Percentiles rank a stretch among this genome's conserved stretches.
Conservation (phyloP, 2,113 vertebrate species). For the Antechinus stuartii region DNA sequence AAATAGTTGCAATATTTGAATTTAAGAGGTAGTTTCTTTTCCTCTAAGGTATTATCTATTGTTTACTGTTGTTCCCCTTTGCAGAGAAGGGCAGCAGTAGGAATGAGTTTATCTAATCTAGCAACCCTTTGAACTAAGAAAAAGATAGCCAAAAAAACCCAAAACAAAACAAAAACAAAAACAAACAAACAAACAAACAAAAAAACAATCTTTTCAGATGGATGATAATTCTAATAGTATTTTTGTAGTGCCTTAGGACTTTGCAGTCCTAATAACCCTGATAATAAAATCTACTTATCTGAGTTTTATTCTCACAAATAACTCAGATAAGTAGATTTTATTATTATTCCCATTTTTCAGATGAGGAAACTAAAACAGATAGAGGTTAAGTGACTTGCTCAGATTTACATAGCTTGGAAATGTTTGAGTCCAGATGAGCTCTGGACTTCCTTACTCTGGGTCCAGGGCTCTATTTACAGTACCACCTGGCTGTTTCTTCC, state of each 20-base stretch:
- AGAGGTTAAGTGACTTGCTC: not conserved
- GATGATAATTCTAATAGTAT: not conserved
- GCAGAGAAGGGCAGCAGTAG: not conserved
- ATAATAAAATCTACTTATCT: too few species aligned
- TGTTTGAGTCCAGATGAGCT: not conserved
- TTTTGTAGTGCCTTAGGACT: not conserved
- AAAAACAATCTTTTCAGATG: not conserved
- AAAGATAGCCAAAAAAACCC: not conserved
- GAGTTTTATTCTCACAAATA: not conserved
- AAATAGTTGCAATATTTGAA: constrained; percentile 45
- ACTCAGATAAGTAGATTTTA: not conserved
- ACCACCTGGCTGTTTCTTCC: not conserved
- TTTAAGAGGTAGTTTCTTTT: not conserved
- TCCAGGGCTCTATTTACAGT: not conserved
- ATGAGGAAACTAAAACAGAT: not conserved
- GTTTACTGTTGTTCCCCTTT: not conserved
- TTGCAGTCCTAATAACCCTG: not conserved
- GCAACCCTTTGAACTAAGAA: not conserved
- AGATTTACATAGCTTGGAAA: not conserved
- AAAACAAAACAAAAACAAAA: too few species aligned
- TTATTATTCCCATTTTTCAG: not conserved
- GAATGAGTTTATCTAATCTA: not conserved
- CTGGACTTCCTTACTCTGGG: not conserved
- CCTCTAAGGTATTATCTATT: not conserved
- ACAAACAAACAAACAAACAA: too few species aligned